These are phyloP conservation scores for Accipiter virgatus DNA, from an alignment of 2,113 vertebrate genomes.

Conservation along the genomic window DNA sequence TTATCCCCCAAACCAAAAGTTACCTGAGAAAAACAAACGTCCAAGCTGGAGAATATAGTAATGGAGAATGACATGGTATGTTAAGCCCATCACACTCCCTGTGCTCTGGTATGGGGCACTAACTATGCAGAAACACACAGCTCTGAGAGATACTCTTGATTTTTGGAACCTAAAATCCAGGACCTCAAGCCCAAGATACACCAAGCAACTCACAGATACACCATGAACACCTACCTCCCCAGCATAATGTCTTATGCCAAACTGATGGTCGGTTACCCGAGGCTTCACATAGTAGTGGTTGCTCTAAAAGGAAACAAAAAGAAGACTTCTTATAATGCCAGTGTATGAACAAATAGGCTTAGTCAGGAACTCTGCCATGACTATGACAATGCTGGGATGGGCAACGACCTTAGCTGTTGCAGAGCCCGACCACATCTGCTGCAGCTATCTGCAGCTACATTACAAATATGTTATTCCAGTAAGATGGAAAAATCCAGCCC, in stretches of 20 bases:
- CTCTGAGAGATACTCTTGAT: background rate
- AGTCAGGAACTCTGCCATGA: background rate
- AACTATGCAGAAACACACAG: background rate
- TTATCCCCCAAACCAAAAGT: background rate
- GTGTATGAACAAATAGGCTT: background rate
- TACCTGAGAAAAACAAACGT: background rate
- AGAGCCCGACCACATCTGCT: constrained; percentile 11
- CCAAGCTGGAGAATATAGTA: background rate
- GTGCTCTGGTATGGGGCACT: fast-evolving
- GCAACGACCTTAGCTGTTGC: constrained; percentile 3
- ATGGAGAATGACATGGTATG: background rate
- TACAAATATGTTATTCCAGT: background rate
- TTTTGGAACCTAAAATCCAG: background rate
- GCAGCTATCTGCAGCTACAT: background rate
- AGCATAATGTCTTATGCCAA: constrained; percentile 91
- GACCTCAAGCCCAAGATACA: background rate
- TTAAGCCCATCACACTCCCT: background rate
- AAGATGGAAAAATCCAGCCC: constrained; percentile 30
- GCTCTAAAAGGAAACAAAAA: constrained; percentile 70
- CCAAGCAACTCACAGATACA: background rate
- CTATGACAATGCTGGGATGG: background rate
- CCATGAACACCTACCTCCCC: constrained; percentile 81
- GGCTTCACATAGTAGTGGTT: constrained; percentile 90
- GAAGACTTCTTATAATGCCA: background rate
- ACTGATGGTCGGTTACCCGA: constrained; percentile 88